These are phyloP conservation scores for Adelphocoris suturalis DNA, from an alignment of 2,888 invertebrate genomes.

Conservation along the genomic window DNA sequence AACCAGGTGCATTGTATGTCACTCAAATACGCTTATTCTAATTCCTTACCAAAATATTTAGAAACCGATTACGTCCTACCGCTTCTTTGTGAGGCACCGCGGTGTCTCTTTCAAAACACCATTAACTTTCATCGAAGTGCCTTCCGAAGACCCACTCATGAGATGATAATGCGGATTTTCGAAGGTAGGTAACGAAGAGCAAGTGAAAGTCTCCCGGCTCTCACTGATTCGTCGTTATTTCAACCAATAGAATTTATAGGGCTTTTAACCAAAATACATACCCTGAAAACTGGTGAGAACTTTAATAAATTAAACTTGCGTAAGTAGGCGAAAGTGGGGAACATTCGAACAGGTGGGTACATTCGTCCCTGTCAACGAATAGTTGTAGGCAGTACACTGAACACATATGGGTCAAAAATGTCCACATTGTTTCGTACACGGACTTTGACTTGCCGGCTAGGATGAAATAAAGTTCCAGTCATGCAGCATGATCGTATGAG, in stretches of 20 bases:
- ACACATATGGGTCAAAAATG: no score
- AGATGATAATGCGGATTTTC: constrained; percentile 16
- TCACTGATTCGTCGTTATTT: neutral
- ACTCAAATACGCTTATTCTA: neutral
- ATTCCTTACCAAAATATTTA: constrained; percentile 28
- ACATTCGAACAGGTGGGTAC: no score
- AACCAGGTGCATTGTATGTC: neutral
- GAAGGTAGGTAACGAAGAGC: neutral
- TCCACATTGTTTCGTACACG: no score
- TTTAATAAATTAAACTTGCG: no score
- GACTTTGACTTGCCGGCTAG: no score
- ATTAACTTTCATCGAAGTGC: constrained; percentile 30
- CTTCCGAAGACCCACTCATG: constrained; percentile 10
- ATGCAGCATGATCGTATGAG: no score
- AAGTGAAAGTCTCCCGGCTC: neutral
- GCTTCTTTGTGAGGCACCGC: constrained; percentile 5
- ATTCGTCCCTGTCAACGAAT: no score
- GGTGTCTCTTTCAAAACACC: neutral
- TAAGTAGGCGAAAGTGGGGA: no score
- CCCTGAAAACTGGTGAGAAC: no score
- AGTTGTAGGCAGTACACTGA: no score
- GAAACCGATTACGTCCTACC: neutral
- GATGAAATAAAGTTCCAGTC: no score
- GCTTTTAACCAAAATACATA: neutral
- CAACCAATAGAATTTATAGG: neutral